Evolutionary conservation across 2,113 vertebrate genomes (phyloP).

Genomic region (Chionis minor): DNA sequence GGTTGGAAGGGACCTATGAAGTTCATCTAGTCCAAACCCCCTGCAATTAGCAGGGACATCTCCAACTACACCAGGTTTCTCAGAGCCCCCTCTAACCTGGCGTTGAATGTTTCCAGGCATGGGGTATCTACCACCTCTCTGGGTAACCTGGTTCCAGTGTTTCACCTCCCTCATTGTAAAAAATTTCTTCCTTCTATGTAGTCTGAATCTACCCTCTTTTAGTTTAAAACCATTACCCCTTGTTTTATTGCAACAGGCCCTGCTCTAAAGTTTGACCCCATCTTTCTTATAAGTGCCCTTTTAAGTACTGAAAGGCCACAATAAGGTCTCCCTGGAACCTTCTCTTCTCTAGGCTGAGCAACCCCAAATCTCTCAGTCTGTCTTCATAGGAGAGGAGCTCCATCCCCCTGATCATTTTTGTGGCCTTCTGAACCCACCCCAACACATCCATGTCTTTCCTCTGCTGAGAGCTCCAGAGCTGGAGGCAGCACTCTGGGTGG

Average conservation of each 20-base stretch:
- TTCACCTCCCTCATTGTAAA: neutral
- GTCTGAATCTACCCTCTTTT: neutral
- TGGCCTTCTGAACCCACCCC: neutral
- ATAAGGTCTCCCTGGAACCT: neutral
- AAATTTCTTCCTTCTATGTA: neutral
- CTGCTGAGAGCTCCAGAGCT: neutral
- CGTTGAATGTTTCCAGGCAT: neutral
- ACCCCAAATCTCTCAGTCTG: neutral
- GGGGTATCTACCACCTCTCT: neutral
- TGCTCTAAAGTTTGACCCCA: neutral
- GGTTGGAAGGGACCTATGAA: neutral
- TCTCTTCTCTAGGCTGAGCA: neutral
- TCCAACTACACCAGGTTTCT: neutral
- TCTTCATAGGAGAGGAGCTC: neutral
- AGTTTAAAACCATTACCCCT: neutral
- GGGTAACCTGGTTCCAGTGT: neutral
- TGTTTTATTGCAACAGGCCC: neutral
- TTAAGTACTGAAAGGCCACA: neutral
- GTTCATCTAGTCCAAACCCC: neutral
- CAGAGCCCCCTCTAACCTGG: neutral
- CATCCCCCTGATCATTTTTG: neutral
- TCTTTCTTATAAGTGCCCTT: neutral
- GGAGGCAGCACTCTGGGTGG: neutral
- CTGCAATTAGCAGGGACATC: neutral
- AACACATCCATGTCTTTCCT: neutral